Evolutionary conservation across 2,797 vertebrate species (phyloP).

Genomic region (Manis crassicaudata): DNA sequence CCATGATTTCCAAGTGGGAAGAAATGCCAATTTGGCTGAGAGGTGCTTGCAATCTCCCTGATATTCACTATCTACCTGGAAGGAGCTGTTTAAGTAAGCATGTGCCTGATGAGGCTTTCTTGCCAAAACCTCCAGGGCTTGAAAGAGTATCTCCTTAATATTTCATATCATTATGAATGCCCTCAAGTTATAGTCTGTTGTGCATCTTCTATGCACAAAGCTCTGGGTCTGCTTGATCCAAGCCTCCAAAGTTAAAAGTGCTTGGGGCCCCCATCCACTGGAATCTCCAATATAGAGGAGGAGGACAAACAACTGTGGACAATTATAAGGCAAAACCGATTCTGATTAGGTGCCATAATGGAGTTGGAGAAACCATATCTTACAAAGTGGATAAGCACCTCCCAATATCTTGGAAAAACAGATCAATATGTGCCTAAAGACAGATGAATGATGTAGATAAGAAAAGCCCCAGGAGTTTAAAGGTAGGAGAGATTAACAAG

Average conservation of each 20-base stretch:
- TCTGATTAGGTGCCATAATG: neutral
- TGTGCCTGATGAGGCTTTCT: neutral
- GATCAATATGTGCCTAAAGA: neutral
- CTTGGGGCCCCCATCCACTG: neutral
- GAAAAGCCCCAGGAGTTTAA: neutral
- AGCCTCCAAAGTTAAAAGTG: neutral
- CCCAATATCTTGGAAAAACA: neutral
- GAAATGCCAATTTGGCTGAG: neutral
- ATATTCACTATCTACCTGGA: neutral
- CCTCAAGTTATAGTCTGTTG: neutral
- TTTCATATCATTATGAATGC: neutral
- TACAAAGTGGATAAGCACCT: neutral
- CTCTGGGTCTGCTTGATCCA: neutral
- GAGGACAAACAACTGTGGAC: neutral
- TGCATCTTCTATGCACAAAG: neutral
- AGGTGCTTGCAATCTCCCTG: neutral
- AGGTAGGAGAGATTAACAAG: neutral
- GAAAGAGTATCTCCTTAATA: neutral
- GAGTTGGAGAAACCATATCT: neutral
- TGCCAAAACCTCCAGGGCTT: neutral
- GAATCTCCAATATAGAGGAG: neutral
- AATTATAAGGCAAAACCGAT: neutral
- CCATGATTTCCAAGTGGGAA: neutral
- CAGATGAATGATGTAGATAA: neutral
- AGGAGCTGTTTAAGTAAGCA: neutral